A percentile compares a stretch with the other conserved stretches of the same genome.
Evolutionary conservation across 2,113 vertebrate species (phyloP).

Genomic region (Notothenia rossii): DNA sequence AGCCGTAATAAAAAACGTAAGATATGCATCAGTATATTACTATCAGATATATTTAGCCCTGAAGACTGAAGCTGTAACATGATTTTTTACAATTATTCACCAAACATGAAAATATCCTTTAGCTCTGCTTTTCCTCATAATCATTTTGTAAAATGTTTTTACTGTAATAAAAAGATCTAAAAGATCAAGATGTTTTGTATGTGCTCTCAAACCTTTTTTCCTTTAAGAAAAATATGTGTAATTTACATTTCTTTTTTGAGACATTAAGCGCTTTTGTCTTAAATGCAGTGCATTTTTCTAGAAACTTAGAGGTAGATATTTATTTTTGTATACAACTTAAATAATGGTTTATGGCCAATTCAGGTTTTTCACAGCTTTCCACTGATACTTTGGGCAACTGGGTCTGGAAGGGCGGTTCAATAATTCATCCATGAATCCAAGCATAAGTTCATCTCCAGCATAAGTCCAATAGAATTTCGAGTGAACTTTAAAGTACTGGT

Average conservation of each 20-base stretch:
- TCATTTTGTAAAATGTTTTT: conserved; percentile 36
- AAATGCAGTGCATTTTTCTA: no score
- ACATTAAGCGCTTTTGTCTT: no score
- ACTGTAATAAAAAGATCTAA: conserved; percentile 52
- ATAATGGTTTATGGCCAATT: no score
- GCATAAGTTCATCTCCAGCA: background rate
- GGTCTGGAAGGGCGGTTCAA: no score
- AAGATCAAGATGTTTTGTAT: background rate
- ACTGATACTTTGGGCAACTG: no score
- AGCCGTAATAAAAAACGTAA: conserved; percentile 6
- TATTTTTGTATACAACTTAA: no score
- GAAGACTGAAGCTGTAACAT: conserved; percentile 13
- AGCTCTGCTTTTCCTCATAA: conserved; percentile 16
- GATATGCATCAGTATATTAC: conserved; percentile 3
- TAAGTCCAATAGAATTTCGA: background rate
- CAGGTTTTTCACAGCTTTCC: no score
- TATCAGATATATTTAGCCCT: background rate
- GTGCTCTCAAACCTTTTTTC: background rate
- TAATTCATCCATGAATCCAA: background rate
- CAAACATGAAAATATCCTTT: conserved; percentile 5
- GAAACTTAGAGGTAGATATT: no score
- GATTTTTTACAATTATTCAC: background rate
- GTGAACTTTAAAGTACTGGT: background rate
- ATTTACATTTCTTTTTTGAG: background rate
- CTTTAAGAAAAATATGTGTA: background rate